phyloP scores from a whole-genome alignment of 92 coral and sea anemone genomes.

The Nematostella vectensis region DNA sequence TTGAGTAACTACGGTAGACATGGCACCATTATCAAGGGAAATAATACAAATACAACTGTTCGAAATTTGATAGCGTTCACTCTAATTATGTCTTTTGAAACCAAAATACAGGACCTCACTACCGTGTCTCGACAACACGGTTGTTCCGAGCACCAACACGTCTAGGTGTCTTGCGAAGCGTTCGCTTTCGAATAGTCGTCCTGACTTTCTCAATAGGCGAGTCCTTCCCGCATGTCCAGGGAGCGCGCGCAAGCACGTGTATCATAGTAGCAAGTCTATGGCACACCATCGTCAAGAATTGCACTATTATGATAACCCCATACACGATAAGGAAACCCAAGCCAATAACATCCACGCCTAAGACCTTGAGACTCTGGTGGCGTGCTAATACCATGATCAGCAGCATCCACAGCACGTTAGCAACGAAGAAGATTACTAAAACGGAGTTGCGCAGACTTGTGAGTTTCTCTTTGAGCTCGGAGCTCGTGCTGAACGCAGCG shows the following conservation, averaged over 20 bases:
- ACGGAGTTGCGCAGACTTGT: conserved; percentile 61
- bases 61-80: too few relatives aligned
- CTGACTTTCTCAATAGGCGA: too few relatives aligned
- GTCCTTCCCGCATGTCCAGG: conserved; percentile 36
- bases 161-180: too few relatives aligned
- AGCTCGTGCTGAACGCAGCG: conserved; percentile 62
- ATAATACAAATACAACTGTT: too few relatives aligned
- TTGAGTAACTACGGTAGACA: too few relatives aligned
- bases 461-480: conserved; percentile 81
- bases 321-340: conserved; percentile 63
- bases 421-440: conserved; percentile 38
- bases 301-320: conserved; percentile 54
- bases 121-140: too few relatives aligned
- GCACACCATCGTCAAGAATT: conserved; percentile 75
- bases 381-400: conserved; percentile 35
- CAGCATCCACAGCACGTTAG: conserved; percentile 73
- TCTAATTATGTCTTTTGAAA: too few relatives aligned
- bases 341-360: conserved; percentile 74
- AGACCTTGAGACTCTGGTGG: conserved; percentile 25
- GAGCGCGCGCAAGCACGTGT: conserved; percentile 92
- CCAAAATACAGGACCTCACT: too few relatives aligned
- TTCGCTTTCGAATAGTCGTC: too few relatives aligned
- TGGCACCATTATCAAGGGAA: too few relatives aligned
- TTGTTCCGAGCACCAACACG: too few relatives aligned
- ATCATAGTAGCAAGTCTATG: conserved; percentile 65